phyloP scores from a whole-genome alignment of 2,797 vertebrate species.

The Coluber constrictor region DNA sequence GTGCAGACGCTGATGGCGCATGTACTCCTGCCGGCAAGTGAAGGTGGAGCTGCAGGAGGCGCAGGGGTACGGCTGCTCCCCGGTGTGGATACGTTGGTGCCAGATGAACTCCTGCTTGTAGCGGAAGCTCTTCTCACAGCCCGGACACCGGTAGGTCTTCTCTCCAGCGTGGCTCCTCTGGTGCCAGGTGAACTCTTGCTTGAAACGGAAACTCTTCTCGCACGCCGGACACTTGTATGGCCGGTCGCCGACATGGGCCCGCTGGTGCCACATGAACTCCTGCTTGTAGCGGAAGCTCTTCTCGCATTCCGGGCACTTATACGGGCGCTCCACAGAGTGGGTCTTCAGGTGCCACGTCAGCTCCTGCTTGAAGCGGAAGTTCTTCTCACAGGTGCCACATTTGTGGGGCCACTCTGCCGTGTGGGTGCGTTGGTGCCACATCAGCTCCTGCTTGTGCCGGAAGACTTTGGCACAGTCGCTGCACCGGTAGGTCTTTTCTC shows the following conservation, averaged over 20 bases:
- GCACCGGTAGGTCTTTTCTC: slow-evolving; percentile 7
- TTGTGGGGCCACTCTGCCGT: slow-evolving; percentile 52
- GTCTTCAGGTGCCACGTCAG: slow-evolving; percentile 55
- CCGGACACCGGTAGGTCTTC: slow-evolving; percentile 13
- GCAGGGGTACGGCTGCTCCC: slow-evolving; percentile 11
- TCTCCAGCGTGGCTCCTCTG: slow-evolving; percentile 12
- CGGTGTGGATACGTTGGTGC: slow-evolving; percentile 24
- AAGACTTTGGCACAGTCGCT: background rate
- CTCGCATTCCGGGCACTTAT: slow-evolving; percentile 5
- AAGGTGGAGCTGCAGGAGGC: slow-evolving; percentile 24
- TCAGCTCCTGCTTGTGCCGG: slow-evolving; percentile 22
- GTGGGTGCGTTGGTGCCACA: slow-evolving; percentile 38
- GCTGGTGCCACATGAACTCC: slow-evolving; percentile 29
- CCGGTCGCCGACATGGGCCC: slow-evolving; percentile 13
- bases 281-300: slow-evolving; percentile 30
- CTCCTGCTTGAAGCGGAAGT: slow-evolving; percentile 58
- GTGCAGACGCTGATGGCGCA: slow-evolving; percentile 27
- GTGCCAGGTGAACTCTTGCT: slow-evolving; percentile 30
- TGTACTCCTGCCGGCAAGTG: slow-evolving; percentile 27
- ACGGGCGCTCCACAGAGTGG: slow-evolving; percentile 8
- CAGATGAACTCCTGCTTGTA: slow-evolving; percentile 29
- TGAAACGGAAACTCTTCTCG: slow-evolving; percentile 28
- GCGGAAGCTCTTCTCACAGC: slow-evolving; percentile 28
- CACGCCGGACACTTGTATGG: slow-evolving; percentile 16
- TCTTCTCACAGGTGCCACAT: slow-evolving; percentile 52